Percentiles rank a stretch among this genome's conserved stretches.
Conservation (phyloP, 1,140 invertebrate genomes). For the Theocolax elegans region DNA sequence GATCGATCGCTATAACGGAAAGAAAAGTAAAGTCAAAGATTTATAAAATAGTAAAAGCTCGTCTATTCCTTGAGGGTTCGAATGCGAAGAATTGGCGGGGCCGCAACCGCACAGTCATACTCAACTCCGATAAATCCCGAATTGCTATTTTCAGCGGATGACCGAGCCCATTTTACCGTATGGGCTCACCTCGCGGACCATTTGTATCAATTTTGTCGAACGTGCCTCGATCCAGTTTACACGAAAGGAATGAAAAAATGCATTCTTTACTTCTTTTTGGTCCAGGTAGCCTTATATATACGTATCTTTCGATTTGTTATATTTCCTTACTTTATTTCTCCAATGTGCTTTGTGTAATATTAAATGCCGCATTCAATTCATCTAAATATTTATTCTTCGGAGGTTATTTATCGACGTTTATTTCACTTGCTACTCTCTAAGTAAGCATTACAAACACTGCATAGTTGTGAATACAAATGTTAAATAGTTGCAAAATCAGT, state of each 20-base stretch:
- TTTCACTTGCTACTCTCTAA: too few relatives aligned
- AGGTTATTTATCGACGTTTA: too few relatives aligned
- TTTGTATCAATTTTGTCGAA: constrained; percentile 31
- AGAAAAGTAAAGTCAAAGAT: too few relatives aligned
- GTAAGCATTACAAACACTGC: too few relatives aligned
- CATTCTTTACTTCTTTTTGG: background rate
- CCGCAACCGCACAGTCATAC: background rate
- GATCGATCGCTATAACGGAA: too few relatives aligned
- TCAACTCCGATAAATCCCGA: constrained; percentile 20
- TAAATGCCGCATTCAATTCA: background rate
- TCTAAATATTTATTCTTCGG: background rate
- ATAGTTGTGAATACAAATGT: too few relatives aligned
- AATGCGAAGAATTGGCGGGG: background rate
- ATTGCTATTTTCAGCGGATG: constrained; percentile 33
- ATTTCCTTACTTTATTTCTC: background rate
- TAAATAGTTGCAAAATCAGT: too few relatives aligned
- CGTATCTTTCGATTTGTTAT: constrained; percentile 1
- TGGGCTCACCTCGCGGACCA: constrained; percentile 5
- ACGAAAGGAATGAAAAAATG: background rate
- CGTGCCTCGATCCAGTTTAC: constrained; percentile 10
- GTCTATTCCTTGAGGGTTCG: too few relatives aligned
- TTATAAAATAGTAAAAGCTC: too few relatives aligned
- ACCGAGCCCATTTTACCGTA: constrained; percentile 13
- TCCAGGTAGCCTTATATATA: too few relatives aligned
- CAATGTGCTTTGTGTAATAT: background rate